These are phyloP conservation scores for Hippasteria phrygiana DNA, from an alignment of 53 echinoderm and acorn worm species.

Conservation along the genomic window DNA sequence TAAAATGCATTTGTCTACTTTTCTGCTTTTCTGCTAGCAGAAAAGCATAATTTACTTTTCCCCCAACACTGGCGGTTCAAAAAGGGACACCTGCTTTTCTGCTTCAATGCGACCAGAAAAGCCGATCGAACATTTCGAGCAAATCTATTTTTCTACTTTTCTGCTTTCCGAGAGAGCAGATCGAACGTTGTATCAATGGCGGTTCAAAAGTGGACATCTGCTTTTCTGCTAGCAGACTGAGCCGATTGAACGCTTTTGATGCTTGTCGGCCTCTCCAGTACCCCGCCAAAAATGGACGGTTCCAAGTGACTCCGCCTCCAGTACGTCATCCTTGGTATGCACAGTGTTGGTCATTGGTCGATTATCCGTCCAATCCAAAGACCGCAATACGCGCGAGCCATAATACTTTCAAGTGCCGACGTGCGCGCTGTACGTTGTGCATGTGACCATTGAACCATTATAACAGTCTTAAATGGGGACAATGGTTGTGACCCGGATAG, in stretches of 20 bases:
- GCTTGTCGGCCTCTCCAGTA: neutral
- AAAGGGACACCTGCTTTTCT: neutral
- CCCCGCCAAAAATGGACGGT: neutral
- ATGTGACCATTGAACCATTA: no score
- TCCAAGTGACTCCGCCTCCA: no score
- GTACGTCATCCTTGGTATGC: no score
- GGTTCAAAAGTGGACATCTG: neutral
- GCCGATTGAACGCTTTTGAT: neutral
- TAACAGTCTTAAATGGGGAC: no score
- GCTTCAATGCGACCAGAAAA: conserved; percentile 2
- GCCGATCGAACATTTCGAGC: neutral
- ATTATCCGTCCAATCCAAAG: no score
- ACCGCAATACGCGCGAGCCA: no score
- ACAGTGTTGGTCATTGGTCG: no score
- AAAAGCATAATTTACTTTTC: neutral
- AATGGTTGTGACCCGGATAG: no score
- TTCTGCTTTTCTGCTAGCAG: neutral
- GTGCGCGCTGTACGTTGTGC: no score
- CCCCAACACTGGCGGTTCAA: neutral
- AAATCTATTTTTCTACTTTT: neutral
- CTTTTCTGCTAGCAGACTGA: conserved; percentile 19
- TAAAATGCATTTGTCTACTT: neutral
- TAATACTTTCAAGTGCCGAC: no score
- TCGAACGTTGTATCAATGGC: neutral
- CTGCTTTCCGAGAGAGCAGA: neutral